These are phyloP conservation scores for Mycalesis mineus DNA, from an alignment of 2,888 invertebrate genomes.

Conservation along the genomic window DNA sequence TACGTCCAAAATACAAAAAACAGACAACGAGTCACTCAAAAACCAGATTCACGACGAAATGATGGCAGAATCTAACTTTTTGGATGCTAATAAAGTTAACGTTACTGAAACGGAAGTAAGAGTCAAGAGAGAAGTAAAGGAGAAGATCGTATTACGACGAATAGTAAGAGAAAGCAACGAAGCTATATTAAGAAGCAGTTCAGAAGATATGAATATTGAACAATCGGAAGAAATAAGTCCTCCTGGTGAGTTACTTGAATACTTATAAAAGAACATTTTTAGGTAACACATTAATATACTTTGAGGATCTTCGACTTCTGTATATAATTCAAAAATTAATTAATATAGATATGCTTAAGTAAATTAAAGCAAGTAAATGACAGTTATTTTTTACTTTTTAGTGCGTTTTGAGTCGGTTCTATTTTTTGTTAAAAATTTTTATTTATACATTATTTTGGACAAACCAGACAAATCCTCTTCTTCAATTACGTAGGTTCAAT, in stretches of 20 bases:
- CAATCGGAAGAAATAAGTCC: slow-evolving; percentile 46
- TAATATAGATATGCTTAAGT: no score
- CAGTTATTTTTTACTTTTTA: no score
- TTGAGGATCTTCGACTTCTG: no score
- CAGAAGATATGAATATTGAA: slow-evolving; percentile 57
- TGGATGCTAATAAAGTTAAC: slow-evolving; percentile 53
- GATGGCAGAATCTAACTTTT: slow-evolving; percentile 50
- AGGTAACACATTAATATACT: no score
- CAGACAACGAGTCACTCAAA: slow-evolving; percentile 52
- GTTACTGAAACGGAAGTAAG: slow-evolving; percentile 31
- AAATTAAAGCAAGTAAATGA: no score
- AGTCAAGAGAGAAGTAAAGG: slow-evolving; percentile 25
- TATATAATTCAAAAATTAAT: no score
- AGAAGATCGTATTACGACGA: slow-evolving; percentile 29
- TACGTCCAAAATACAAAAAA: slow-evolving; percentile 47
- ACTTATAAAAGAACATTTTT: no score
- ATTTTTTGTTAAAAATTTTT: no score
- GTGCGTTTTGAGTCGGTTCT: no score
- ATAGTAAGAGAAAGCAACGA: slow-evolving; percentile 34
- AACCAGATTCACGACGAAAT: slow-evolving; percentile 50
- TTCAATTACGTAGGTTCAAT: no score
- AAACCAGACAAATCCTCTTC: no score
- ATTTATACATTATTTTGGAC: no score
- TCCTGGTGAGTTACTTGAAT: slow-evolving; percentile 37
- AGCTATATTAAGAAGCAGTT: slow-evolving; percentile 46